Evolutionary conservation across 2,888 invertebrate genomes (phyloP).

Genomic region (Oscheius sp.): DNA sequence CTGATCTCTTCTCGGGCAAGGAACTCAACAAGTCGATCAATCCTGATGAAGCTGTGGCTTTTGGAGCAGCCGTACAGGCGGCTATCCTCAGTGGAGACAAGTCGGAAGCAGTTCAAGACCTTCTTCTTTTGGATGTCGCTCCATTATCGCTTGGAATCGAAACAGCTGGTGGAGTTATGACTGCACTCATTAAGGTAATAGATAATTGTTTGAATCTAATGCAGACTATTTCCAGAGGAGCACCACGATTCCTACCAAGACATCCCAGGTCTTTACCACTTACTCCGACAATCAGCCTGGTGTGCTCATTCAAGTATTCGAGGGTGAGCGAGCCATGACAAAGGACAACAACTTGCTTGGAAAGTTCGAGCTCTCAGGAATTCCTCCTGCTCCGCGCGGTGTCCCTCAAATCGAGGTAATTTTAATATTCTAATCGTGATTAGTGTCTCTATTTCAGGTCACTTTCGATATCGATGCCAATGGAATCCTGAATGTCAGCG

Average conservation of each 20-base stretch:
- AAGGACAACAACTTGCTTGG: constrained; percentile 91
- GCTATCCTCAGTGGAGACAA: constrained; percentile 81
- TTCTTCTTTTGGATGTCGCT: constrained; percentile 90
- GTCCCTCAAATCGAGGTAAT: constrained; percentile 81
- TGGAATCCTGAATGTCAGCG: constrained; percentile 94
- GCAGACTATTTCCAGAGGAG: constrained; percentile 74
- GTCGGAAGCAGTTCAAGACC: constrained; percentile 82
- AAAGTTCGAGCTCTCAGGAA: constrained; percentile 94
- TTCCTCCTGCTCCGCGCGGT: constrained; percentile 90
- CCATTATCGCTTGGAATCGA: constrained; percentile 91
- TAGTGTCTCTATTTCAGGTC: constrained; percentile 68
- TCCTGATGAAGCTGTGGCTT: constrained; percentile 96
- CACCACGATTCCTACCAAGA: constrained; percentile 73
- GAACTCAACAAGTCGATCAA: constrained; percentile 94
- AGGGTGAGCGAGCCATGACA: constrained; percentile 82
- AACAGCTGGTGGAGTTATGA: constrained; percentile 93
- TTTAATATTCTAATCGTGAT: too few relatives aligned
- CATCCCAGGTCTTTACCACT: constrained; percentile 75
- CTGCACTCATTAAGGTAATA: constrained; percentile 86
- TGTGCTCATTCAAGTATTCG: constrained; percentile 81
- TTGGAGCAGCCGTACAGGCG: constrained; percentile 81
- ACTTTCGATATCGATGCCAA: constrained; percentile 81
- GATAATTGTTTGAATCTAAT: neutral
- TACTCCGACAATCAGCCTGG: constrained; percentile 98
- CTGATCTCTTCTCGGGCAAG: constrained; percentile 88